Evolutionary conservation across 2,113 vertebrate genomes (phyloP).

Genomic region (Neomonachus schauinslandi): DNA sequence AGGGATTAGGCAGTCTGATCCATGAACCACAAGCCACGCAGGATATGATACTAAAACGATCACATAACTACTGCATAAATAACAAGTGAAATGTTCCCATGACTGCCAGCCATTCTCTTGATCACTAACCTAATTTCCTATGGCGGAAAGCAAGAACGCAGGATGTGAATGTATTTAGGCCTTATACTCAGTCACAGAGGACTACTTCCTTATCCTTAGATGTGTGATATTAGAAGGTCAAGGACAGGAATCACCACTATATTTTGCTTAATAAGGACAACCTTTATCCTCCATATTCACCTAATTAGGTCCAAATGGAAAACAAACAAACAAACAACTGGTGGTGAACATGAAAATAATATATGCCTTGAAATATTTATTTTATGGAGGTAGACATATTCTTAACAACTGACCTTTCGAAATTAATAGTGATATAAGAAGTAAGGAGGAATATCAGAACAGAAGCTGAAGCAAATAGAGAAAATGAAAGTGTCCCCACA

Average conservation of each 20-base stretch:
- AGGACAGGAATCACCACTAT: background rate
- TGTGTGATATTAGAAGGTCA: background rate
- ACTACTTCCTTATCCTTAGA: background rate
- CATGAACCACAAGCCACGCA: background rate
- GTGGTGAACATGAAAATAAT: background rate
- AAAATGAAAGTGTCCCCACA: background rate
- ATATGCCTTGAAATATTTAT: background rate
- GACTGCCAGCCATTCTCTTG: background rate
- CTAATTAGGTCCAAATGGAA: background rate
- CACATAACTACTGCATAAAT: background rate
- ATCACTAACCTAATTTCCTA: background rate
- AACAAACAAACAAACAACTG: background rate
- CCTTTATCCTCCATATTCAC: background rate
- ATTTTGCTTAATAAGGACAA: background rate
- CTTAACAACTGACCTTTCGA: conserved; percentile 36
- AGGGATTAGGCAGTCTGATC: background rate
- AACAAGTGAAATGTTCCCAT: background rate
- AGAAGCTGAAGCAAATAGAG: background rate
- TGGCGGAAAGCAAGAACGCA: background rate
- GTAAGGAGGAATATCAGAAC: background rate
- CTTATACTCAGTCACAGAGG: background rate
- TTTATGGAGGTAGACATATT: background rate
- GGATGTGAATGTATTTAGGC: background rate
- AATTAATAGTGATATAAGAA: conserved; percentile 21
- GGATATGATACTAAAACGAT: background rate